Evolutionary conservation across 2,797 vertebrate species (phyloP).

Genomic region (Megalops cyprinoides): DNA sequence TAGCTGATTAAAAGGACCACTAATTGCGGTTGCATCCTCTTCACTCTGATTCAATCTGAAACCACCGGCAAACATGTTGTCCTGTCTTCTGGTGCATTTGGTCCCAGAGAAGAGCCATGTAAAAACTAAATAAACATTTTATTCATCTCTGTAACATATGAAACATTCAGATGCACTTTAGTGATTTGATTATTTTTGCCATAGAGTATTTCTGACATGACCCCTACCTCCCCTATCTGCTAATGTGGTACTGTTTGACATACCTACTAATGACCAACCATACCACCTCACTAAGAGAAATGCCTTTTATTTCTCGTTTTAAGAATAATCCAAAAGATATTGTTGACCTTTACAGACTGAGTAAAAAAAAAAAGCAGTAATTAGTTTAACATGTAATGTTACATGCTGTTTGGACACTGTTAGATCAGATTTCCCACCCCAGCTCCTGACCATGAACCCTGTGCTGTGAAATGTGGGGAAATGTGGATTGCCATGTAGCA

Average conservation of each 20-base stretch:
- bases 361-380: background rate
- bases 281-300: background rate
- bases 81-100: constrained; percentile 55
- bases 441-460: too few relatives aligned
- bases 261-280: constrained; percentile 17
- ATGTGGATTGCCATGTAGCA: too few relatives aligned
- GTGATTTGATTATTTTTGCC: constrained; percentile 37
- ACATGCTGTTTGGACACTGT: too few relatives aligned
- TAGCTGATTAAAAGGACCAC: constrained; percentile 84
- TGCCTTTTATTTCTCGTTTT: constrained; percentile 10
- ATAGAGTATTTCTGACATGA: constrained; percentile 24
- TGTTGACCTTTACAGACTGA: constrained; percentile 1
- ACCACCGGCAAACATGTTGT: constrained; percentile 57
- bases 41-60: constrained; percentile 54
- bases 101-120: constrained; percentile 35
- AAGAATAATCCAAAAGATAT: constrained; percentile 20
- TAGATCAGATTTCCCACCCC: too few relatives aligned
- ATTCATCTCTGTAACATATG: constrained; percentile 39
- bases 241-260: constrained; percentile 30
- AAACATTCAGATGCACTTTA: constrained; percentile 29
- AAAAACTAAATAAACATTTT: constrained; percentile 24
- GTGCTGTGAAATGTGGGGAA: too few relatives aligned
- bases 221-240: background rate
- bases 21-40: constrained; percentile 65
- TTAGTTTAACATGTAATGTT: too few relatives aligned